These are phyloP conservation scores for Laupala kohalensis DNA, from an alignment of 1,140 invertebrate species.

Conservation along the genomic window DNA sequence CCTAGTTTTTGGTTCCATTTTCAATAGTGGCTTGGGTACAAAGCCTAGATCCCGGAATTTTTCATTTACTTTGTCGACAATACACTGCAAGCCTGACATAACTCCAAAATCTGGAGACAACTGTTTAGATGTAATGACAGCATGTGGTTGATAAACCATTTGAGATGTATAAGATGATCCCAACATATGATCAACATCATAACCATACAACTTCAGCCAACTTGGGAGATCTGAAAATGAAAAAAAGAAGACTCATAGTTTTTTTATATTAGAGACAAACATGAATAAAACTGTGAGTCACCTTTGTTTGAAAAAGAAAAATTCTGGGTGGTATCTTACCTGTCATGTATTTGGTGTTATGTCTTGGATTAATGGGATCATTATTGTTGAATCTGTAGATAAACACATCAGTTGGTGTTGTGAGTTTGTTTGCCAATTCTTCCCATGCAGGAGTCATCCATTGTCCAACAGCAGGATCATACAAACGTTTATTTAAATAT, in stretches of 20 bases:
- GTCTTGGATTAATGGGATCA: conserved; percentile 72
- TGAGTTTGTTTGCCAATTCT: conserved; percentile 62
- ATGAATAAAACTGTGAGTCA: neutral
- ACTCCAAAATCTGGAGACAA: conserved; percentile 72
- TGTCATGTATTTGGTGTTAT: conserved; percentile 63
- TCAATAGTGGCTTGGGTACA: conserved; percentile 63
- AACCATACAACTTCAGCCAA: conserved; percentile 80
- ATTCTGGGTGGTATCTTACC: conserved; percentile 19
- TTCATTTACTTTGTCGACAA: conserved; percentile 68
- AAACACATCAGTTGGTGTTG: conserved; percentile 75
- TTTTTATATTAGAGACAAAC: neutral
- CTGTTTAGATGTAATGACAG: conserved; percentile 58
- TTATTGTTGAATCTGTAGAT: conserved; percentile 86
- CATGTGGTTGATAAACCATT: conserved; percentile 62
- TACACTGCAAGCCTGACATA: conserved; percentile 75
- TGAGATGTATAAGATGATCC: conserved; percentile 62
- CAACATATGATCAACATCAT: conserved; percentile 72
- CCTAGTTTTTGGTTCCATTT: conserved; percentile 66
- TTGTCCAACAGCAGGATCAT: conserved; percentile 83
- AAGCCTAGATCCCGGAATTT: conserved; percentile 71
- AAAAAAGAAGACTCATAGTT: conserved; percentile 9
- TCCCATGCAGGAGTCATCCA: conserved; percentile 92
- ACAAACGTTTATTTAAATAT: conserved; percentile 69
- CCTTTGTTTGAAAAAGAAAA: neutral
- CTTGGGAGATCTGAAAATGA: conserved; percentile 50